Base-by-base conservation (phyloP, 2,113 vertebrate genomes). In the Tringa solitaria region DNA sequence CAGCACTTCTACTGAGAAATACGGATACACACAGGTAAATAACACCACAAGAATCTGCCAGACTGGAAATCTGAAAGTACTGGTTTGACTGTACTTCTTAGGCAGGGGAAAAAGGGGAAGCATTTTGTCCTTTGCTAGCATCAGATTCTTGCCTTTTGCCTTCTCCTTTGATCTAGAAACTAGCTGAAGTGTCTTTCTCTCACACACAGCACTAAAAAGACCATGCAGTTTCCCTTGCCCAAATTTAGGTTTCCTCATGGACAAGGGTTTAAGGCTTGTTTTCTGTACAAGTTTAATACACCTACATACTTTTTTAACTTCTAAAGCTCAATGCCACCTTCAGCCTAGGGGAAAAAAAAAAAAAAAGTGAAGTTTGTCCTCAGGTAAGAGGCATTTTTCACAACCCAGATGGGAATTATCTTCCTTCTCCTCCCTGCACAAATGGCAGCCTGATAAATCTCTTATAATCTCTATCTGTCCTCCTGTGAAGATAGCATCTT, bases 11-110 rank as follows among this genome's bases (percentile, higher is more conserved):
- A 37, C 79, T 98, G 93, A 98, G 98, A 97, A 98, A 98, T 68
- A 97, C 95, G 6, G 98, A 98, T 70, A 98, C 98, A 24, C 98
- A 98, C 97, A 98, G 98, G 98, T 98, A 86, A 65, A 64, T 9
- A 39, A 30, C 27, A 22, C n/a, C 5, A 9, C 43, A 45, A 73
- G 45, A 51, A 14, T 28, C 56, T 48, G 22, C 48, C 60, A 41
- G n/a, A 35, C 22, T 5, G n/a, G 43, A 63, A 57, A 33, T 5
- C 6, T 22, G 16, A 19, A 59, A 39, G 12, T 72, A 7, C 37
- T 21, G 6, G 0, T 45, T 63, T 73, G 23, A 33, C 13, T 22
- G 4, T 6, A 26, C 28, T 8, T 46, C 12, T 72, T 68, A 4
- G 7, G 24, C 16, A 14, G 18, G 18, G 28, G n/a, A 10, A 16